These are phyloP conservation scores for Drosophila engyochracea DNA, from an alignment of 2,888 invertebrate genomes.

Conservation along the genomic window DNA sequence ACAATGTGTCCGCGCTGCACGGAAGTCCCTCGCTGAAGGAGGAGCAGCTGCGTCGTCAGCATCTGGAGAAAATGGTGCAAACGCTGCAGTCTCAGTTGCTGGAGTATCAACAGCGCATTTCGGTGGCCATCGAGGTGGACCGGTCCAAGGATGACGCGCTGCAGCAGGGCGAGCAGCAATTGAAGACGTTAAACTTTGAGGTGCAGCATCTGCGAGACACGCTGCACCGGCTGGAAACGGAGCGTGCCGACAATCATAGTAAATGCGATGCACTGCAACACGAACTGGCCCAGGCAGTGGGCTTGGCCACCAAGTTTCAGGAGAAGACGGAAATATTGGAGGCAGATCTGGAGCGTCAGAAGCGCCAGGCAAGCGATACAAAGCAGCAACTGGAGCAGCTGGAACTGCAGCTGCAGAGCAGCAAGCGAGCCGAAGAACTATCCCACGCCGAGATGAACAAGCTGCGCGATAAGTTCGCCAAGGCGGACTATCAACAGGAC, in stretches of 20 bases:
- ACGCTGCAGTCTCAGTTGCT: slow-evolving; percentile 90
- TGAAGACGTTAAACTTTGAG: slow-evolving; percentile 85
- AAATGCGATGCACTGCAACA: slow-evolving; percentile 88
- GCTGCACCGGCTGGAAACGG: slow-evolving; percentile 79
- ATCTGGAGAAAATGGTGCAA: slow-evolving; percentile 90
- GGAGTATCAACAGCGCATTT: slow-evolving; percentile 92
- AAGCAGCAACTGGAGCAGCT: slow-evolving; percentile 84
- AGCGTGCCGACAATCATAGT: slow-evolving; percentile 84
- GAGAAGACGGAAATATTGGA: slow-evolving; percentile 88
- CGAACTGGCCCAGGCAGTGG: slow-evolving; percentile 90
- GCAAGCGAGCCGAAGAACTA: slow-evolving; percentile 83
- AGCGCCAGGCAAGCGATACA: slow-evolving; percentile 27
- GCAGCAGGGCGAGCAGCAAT: slow-evolving; percentile 88
- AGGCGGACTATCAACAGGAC: slow-evolving; percentile 86
- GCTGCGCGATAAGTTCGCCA: slow-evolving; percentile 85
- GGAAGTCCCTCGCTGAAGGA: slow-evolving; percentile 88
- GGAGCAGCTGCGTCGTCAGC: slow-evolving; percentile 91
- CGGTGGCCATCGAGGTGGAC: slow-evolving; percentile 92
- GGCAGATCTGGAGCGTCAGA: slow-evolving; percentile 83
- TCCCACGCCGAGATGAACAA: slow-evolving; percentile 83
- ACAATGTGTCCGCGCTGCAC: slow-evolving; percentile 65
- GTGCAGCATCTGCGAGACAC: slow-evolving; percentile 69
- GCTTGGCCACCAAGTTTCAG: slow-evolving; percentile 89
- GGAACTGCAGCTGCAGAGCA: slow-evolving; percentile 82
- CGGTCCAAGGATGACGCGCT: slow-evolving; percentile 91